Conservation (phyloP, 2,888 invertebrate genomes). For the Thereva nobilitata region DNA sequence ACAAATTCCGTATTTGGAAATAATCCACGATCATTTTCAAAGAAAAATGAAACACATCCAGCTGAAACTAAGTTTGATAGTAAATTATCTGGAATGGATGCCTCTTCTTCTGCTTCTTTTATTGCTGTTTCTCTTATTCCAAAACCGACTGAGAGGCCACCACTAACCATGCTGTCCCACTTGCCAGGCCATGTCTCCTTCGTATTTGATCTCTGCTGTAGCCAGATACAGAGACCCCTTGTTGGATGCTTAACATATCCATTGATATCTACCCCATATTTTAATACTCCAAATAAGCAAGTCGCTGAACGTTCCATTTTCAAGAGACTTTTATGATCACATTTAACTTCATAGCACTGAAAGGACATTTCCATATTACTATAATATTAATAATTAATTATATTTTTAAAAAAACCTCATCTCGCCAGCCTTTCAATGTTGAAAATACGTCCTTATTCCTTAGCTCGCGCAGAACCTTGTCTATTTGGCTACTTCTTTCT, state of each 20-base stretch:
- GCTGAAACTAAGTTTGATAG: constrained; percentile 63
- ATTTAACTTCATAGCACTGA: constrained; percentile 87
- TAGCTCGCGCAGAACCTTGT: constrained; percentile 76
- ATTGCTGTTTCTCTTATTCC: constrained; percentile 86
- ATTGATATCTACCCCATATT: constrained; percentile 93
- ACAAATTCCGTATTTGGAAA: constrained; percentile 95
- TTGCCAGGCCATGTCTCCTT: constrained; percentile 96
- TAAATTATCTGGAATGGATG: constrained; percentile 80
- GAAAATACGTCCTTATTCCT: constrained; percentile 75
- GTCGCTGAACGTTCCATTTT: constrained; percentile 93
- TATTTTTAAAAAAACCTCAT: constrained; percentile 68
- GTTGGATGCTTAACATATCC: constrained; percentile 86
- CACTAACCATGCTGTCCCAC: constrained; percentile 95
- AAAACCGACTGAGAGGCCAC: constrained; percentile 87
- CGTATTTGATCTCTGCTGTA: constrained; percentile 86
- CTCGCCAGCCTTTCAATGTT: constrained; percentile 88
- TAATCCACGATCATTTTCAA: constrained; percentile 89
- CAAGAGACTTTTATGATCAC: constrained; percentile 63
- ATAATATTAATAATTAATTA: not conserved
- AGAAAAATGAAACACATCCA: constrained; percentile 68
- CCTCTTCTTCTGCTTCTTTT: constrained; percentile 94
- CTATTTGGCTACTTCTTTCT: constrained; percentile 77
- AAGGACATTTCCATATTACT: constrained; percentile 46
- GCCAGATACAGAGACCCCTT: constrained; percentile 83
- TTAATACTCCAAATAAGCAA: constrained; percentile 90